Evolutionary conservation across 2,797 vertebrate species (phyloP).

Genomic region (Malurus leucopterus): DNA sequence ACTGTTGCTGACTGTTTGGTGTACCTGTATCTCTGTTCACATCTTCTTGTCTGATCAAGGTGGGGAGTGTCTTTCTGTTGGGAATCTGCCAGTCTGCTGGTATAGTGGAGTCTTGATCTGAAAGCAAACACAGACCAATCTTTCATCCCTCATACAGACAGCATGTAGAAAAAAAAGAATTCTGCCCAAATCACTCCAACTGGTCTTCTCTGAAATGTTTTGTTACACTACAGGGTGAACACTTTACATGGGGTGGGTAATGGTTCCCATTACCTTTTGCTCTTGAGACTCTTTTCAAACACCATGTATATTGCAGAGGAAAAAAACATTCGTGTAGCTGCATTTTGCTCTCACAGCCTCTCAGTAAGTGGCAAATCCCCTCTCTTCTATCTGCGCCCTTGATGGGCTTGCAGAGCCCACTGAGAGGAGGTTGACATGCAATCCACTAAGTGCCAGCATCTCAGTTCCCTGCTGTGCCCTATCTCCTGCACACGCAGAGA

Average conservation of each 20-base stretch:
- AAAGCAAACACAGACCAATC: not conserved
- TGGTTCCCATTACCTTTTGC: not conserved
- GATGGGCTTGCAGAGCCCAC: slow-evolving; percentile 5
- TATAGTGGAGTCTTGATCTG: not conserved
- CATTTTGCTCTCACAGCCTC: not conserved
- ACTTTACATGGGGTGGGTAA: not conserved
- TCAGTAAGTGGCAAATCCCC: not conserved
- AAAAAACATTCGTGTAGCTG: not conserved
- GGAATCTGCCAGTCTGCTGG: not conserved
- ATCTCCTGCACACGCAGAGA: not conserved
- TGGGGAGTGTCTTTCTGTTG: not conserved
- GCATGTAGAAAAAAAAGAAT: not conserved
- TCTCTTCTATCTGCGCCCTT: slow-evolving; percentile 8
- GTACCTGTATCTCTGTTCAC: not conserved
- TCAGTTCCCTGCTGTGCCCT: not conserved
- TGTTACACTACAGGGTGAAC: fast-evolving
- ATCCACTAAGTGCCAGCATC: not conserved
- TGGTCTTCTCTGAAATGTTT: not conserved
- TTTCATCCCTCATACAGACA: not conserved
- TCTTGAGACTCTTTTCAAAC: not conserved
- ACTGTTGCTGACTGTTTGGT: not conserved
- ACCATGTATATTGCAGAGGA: not conserved
- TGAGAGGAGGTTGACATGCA: not conserved
- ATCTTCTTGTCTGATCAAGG: not conserved
- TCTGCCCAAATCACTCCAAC: not conserved